Percentiles rank a stretch among this genome's conserved stretches.
phyloP scores from a whole-genome alignment of 53 echinoderm and acorn worm species.

The Apostichopus leukothele region DNA sequence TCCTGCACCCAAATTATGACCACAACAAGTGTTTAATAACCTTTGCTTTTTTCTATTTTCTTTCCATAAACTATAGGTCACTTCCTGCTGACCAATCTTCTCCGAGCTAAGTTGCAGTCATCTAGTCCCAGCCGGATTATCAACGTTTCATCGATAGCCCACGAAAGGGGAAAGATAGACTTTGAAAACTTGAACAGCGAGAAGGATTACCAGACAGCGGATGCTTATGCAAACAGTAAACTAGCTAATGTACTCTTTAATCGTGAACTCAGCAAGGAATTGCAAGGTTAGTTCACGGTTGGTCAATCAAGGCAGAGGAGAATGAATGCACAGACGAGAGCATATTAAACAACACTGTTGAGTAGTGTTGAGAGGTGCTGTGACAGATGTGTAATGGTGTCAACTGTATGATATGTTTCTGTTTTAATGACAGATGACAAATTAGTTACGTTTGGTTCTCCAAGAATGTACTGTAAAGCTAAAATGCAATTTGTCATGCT shows the following conservation, averaged over 20 bases:
- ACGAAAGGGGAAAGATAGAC: constrained; percentile 75
- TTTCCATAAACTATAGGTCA: constrained; percentile 65
- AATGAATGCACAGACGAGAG: no score
- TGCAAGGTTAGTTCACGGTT: constrained; percentile 62
- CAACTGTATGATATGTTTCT: no score
- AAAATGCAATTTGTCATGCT: no score
- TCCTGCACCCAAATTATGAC: no score
- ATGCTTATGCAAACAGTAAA: constrained; percentile 89
- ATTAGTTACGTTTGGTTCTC: no score
- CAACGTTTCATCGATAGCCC: constrained; percentile 77
- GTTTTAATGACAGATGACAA: no score
- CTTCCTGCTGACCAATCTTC: constrained; percentile 87
- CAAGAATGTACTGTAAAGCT: no score
- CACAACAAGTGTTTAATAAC: no score
- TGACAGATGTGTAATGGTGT: no score
- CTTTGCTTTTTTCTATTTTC: not conserved
- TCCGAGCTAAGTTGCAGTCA: constrained; percentile 77
- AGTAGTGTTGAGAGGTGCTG: not conserved
- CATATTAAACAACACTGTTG: not conserved
- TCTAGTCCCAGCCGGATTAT: constrained; percentile 85
- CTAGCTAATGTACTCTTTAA: constrained; percentile 90
- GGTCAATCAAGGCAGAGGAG: no score
- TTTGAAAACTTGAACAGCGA: constrained; percentile 84
- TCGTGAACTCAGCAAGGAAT: constrained; percentile 72
- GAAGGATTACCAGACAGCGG: constrained; percentile 68